Conservation (phyloP, 2,113 vertebrate species). For the Colistium nudipinnis region DNA sequence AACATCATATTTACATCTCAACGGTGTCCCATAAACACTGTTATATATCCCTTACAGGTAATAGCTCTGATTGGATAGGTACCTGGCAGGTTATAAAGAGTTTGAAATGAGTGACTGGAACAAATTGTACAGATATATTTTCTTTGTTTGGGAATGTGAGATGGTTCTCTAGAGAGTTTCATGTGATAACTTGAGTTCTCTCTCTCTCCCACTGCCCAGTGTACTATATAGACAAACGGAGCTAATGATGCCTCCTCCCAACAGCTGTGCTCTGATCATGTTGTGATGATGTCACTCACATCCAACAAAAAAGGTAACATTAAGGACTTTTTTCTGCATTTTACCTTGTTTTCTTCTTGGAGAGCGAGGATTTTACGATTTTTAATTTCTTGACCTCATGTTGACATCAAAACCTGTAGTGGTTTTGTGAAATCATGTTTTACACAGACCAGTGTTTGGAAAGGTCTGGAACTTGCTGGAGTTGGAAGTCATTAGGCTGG, state of each 20-base stretch:
- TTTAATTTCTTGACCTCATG: constrained; percentile 17
- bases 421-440: constrained; percentile 5
- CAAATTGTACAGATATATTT: constrained; percentile 63
- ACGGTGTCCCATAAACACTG: background rate
- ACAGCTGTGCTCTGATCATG: constrained; percentile 24
- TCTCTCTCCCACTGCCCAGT: constrained; percentile 7
- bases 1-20: background rate
- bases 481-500: constrained; percentile 7
- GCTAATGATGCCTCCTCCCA: constrained; percentile 26
- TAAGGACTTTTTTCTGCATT: constrained; percentile 53
- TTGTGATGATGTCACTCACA: constrained; percentile 42
- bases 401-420: background rate
- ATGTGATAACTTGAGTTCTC: background rate
- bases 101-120: constrained; percentile 18
- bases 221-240: constrained; percentile 38
- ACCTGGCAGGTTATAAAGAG: constrained; percentile 1
- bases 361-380: constrained; percentile 13
- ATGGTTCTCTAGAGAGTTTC: background rate
- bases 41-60: constrained; percentile 1
- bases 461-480: constrained; percentile 7
- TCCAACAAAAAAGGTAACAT: constrained; percentile 36
- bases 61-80: constrained; percentile 31
- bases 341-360: constrained; percentile 31
- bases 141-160: constrained; percentile 26
- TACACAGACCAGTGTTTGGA: constrained; percentile 2